Evolutionary conservation across 2,888 invertebrate genomes (phyloP), one percentile per base, ranked within the genome.

Genomic region (Sipha maydis): DNA sequence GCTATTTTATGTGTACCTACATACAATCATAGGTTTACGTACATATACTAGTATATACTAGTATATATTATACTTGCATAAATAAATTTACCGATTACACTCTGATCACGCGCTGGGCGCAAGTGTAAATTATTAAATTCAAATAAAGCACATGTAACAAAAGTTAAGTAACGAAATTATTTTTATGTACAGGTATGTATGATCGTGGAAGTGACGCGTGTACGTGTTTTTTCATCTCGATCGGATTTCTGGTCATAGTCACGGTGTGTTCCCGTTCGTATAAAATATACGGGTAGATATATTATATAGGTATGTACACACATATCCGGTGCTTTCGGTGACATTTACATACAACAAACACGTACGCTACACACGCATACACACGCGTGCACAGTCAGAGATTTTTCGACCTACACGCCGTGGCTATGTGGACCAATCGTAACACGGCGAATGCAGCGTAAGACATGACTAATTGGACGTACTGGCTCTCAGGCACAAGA

Each of bases 381-480:
- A 17, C 56, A 19, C 56, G 56, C 56, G 17, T 19, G 56, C 56
- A 3, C 56, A 4, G 8, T 17, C 54, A 56, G 19, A 56, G 4
- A 14, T 3, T 19, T 19, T 67, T 67, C 67, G 67, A n/a, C n/a
- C n/a, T 25, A 67, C 67, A n/a, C n/a, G 67, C 41, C 8, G 41
- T 8, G 41, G 41, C 41, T 3, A 41, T 41, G 41, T 1, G n/a
- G 67, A 56, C n/a, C 25, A 67, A 67, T n/a, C 67, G 21, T 25
- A 7, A 67, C n/a, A 7, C 67, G 67, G 41, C 41, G 41, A 41
- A 38, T 38, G 38, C 61, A 7, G 25, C 61, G 67, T n/a, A 4
- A n/a, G n/a, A 67, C 67, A 8, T 67, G 67, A 67, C 67, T 69
- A 69, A 69, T 69, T 69, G 69, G 69, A 69, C 67, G n/a, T n/a